Evolutionary conservation across 2,113 vertebrate genomes (phyloP).

Genomic region (Istiophorus platypterus): DNA sequence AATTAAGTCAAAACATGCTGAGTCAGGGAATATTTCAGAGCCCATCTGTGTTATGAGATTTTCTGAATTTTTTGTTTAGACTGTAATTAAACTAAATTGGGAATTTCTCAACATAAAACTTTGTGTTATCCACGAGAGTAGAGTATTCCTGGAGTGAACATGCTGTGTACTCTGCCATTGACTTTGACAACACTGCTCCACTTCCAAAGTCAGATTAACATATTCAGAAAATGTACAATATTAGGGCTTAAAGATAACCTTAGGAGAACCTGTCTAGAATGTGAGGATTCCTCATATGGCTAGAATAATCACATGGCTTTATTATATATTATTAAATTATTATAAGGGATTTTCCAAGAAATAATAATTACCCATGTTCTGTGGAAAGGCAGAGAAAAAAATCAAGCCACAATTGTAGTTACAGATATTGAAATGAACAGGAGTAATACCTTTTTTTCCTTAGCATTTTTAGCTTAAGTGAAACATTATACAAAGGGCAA

Average conservation of each 20-base stretch:
- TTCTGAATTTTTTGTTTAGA: conserved; percentile 49
- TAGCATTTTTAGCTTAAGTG: too few species aligned
- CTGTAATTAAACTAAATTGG: conserved; percentile 69
- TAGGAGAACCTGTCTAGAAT: conserved; percentile 37
- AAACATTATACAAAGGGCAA: not conserved
- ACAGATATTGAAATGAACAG: not conserved
- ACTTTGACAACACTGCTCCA: conserved; percentile 47
- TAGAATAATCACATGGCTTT: conserved; percentile 38
- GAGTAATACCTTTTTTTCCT: not conserved
- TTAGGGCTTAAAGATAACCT: conserved; percentile 51
- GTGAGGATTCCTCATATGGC: conserved; percentile 32
- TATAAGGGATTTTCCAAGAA: conserved; percentile 46
- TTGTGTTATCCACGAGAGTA: conserved; percentile 47
- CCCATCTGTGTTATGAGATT: conserved; percentile 54
- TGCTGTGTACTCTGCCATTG: conserved; percentile 73
- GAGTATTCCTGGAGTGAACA: conserved; percentile 48
- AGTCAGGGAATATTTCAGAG: conserved; percentile 37
- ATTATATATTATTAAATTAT: conserved; percentile 40
- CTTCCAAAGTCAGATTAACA: conserved; percentile 45
- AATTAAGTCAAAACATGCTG: conserved; percentile 9
- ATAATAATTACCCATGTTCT: not conserved
- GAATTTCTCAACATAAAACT: conserved; percentile 53
- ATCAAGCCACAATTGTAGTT: not conserved
- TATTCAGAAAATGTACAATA: conserved; percentile 65
- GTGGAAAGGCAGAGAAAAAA: not conserved